Percentiles rank a stretch among this genome's conserved stretches.
These are phyloP conservation scores for Cyprinodon tularosa DNA, from an alignment of 2,113 vertebrate genomes.

Conservation along the genomic window DNA sequence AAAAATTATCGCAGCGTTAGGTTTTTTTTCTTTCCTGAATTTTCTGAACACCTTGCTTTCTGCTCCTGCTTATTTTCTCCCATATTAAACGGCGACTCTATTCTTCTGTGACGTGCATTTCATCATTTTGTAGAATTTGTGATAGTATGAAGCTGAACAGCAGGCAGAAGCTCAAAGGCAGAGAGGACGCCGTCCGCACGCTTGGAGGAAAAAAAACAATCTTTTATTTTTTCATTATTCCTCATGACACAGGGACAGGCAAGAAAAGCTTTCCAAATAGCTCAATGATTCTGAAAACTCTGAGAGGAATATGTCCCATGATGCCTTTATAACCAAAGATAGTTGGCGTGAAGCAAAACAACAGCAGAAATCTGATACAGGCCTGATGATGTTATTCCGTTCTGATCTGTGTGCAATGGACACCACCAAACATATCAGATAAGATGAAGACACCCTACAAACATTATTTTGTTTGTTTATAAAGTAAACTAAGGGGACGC, in stretches of 20 bases:
- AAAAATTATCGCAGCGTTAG: background rate
- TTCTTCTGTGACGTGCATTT: conserved; percentile 18
- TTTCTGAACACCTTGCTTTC: background rate
- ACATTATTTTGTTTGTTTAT: no score
- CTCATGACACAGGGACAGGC: background rate
- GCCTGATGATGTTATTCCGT: conserved; percentile 3
- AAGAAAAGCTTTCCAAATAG: conserved; percentile 28
- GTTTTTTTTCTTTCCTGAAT: background rate
- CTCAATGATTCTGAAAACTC: conserved; percentile 19
- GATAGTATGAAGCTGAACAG: conserved; percentile 23
- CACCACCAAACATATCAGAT: background rate
- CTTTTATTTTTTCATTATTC: background rate
- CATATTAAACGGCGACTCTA: conserved; percentile 25
- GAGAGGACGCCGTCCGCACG: background rate
- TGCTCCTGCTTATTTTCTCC: conserved; percentile 17
- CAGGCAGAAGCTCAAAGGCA: conserved; percentile 41
- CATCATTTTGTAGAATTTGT: conserved; percentile 30
- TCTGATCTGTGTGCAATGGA: background rate
- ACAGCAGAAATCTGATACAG: background rate
- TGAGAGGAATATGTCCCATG: conserved; percentile 15
- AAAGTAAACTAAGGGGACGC: background rate
- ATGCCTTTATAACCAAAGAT: conserved; percentile 2
- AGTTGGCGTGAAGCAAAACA: background rate
- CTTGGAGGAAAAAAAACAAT: conserved; percentile 5
- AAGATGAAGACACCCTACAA: background rate